These are phyloP conservation scores for Chorisops tibialis DNA, from an alignment of 2,888 invertebrate genomes.

Conservation along the genomic window DNA sequence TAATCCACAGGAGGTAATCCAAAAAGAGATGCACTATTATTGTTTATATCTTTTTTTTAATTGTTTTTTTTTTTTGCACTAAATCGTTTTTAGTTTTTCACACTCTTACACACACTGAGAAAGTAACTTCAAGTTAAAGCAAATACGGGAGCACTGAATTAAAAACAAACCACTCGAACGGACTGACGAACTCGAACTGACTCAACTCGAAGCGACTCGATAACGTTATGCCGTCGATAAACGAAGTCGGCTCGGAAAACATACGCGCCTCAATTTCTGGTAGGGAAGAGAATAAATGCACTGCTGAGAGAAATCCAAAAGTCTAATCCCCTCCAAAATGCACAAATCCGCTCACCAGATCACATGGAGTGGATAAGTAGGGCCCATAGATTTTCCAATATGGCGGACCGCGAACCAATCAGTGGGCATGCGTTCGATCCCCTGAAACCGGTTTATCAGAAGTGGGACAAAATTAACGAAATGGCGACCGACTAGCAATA, in stretches of 20 bases:
- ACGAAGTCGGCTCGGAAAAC: not conserved
- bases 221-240: constrained; percentile 1
- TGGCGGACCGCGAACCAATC: constrained; percentile 49
- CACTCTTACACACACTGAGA: not conserved
- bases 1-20: constrained; percentile 33
- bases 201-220: constrained; percentile 29
- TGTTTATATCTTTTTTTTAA: not conserved
- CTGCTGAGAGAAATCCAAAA: not conserved
- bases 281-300: not conserved
- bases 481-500: constrained; percentile 1
- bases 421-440: constrained; percentile 48
- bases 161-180: constrained; percentile 42
- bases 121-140: constrained; percentile 35
- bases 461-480: constrained; percentile 6
- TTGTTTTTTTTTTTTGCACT: not conserved
- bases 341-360: not conserved
- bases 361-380: not conserved
- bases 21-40: constrained; percentile 26
- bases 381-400: constrained; percentile 43
- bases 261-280: not conserved
- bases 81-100: not conserved
- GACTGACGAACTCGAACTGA: constrained; percentile 51
- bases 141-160: not conserved
- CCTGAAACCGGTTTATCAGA: not conserved
- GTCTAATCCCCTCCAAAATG: not conserved